A percentile compares a stretch with the other conserved stretches of the same genome.
These are phyloP conservation scores for Cotesia congregata DNA, from an alignment of 2,888 invertebrate species.

Conservation along the genomic window DNA sequence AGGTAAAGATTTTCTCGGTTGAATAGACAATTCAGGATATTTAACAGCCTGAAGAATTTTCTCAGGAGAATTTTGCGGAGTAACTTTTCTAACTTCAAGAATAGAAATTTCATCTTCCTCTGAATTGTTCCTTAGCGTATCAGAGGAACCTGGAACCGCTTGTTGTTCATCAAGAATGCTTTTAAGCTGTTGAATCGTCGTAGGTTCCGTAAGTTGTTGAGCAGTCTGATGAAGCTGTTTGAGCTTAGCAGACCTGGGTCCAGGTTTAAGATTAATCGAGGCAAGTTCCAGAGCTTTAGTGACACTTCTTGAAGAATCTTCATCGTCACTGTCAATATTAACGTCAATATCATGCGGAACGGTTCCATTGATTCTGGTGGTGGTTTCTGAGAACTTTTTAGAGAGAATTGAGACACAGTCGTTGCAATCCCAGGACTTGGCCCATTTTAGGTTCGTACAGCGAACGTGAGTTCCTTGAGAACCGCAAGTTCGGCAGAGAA, in stretches of 20 bases:
- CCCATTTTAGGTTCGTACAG: slow-evolving; percentile 70
- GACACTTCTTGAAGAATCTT: slow-evolving; percentile 25
- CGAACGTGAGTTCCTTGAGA: slow-evolving; percentile 73
- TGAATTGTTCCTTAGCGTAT: too few relatives aligned
- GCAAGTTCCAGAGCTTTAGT: slow-evolving; percentile 13
- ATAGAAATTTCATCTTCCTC: background rate
- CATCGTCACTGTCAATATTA: background rate
- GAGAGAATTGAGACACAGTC: slow-evolving; percentile 65
- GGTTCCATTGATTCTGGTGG: too few relatives aligned
- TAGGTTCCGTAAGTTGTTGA: slow-evolving; percentile 10
- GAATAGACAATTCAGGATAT: background rate
- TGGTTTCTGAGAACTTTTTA: slow-evolving; percentile 24
- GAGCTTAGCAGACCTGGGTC: slow-evolving; percentile 59
- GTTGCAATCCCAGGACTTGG: slow-evolving; percentile 69
- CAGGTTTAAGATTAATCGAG: slow-evolving; percentile 53
- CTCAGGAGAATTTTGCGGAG: background rate
- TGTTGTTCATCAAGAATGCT: slow-evolving; percentile 31
- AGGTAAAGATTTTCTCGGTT: background rate
- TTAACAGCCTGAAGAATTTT: background rate
- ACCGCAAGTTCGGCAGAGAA: slow-evolving; percentile 73
- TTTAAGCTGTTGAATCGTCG: slow-evolving; percentile 19
- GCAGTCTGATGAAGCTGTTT: slow-evolving; percentile 45
- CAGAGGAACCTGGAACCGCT: background rate
- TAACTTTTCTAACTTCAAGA: background rate
- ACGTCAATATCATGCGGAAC: background rate